Base-by-base conservation (phyloP, 1,140 invertebrate species). In the Araneus ventricosus region DNA sequence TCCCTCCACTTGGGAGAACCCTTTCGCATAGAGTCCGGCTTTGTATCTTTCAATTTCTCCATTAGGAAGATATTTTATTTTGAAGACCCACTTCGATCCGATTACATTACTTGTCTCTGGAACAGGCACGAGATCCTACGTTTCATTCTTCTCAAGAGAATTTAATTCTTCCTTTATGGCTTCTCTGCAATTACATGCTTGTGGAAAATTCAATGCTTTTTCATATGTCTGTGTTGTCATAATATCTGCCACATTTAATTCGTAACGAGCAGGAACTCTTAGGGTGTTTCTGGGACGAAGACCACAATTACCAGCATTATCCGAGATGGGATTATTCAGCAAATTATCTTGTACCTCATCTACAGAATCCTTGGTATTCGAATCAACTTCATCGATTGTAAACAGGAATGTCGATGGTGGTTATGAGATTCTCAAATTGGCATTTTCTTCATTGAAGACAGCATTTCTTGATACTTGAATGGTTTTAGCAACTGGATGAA, bases 31-130 rank as follows among this genome's bases (percentile, higher is more conserved):
- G 7, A 94, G n/a, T 2, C 22, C 22, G 24, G 85, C 27, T 27
- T 61, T 85, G 22, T 52, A 45, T 34, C 82, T n/a, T 20, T 37
- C 10, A 34, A 57, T 88, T 24, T 88, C 61, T 84, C 34, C 24
- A 52, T 63, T 67, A 70, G 90, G 61, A 93, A 59, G 22, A 17
- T 63, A 63, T 34, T 94, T 94, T 52, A 41, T 20, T 34, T 93
- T 67, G 24, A 92, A 92, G 20, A 94, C 59, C 94, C 94, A 94
- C 63, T 92, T 79, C 24, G 84, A 84, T 27, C 52, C 57, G 34
- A 92, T 93, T 17, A 41, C n/a, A 30, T 90, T 75, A 39, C 22
- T 63, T 39, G 45, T 6, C 41, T 87, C 20, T 70, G 82, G 80
- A 27, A 8, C 10, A 22, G 14, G 7, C 89, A n/a, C 75, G 17